Conservation (phyloP, 2,797 vertebrate genomes). For the Argyrosomus regius region DNA sequence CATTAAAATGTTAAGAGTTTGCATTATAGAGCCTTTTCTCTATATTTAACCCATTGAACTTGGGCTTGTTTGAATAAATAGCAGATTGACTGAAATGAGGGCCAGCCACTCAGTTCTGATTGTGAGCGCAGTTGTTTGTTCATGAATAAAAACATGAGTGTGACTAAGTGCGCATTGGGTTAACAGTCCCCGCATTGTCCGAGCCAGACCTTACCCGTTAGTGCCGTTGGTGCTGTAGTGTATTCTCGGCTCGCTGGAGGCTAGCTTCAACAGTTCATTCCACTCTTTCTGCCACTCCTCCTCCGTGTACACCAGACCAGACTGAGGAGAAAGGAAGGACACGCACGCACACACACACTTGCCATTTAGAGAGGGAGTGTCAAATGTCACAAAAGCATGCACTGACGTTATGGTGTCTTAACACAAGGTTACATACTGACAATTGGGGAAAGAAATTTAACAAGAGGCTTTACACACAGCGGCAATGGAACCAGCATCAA, state of each 20-base stretch:
- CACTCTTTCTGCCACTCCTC: slow-evolving; percentile 99
- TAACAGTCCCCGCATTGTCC: slow-evolving; percentile 62
- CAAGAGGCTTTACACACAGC: background rate
- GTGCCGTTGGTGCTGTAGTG: slow-evolving; percentile 91
- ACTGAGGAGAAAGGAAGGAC: slow-evolving; percentile 82
- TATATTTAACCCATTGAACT: slow-evolving; percentile 29
- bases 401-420: slow-evolving; percentile 44
- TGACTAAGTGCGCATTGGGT: slow-evolving; percentile 42
- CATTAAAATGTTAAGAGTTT: background rate
- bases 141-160: slow-evolving; percentile 70
- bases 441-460: slow-evolving; percentile 37
- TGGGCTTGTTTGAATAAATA: slow-evolving; percentile 17
- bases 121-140: slow-evolving; percentile 53
- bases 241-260: slow-evolving; percentile 93
- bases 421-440: slow-evolving; percentile 52
- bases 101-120: slow-evolving; percentile 39
- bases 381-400: slow-evolving; percentile 70
- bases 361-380: slow-evolving; percentile 68
- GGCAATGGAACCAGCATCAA: slow-evolving; percentile 11
- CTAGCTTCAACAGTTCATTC: slow-evolving; percentile 94
- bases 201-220: slow-evolving; percentile 80
- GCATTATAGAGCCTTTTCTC: background rate
- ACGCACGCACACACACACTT: slow-evolving; percentile 37
- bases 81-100: slow-evolving; percentile 39
- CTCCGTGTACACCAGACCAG: slow-evolving; percentile 96